Evolutionary conservation across 2,888 invertebrate genomes (phyloP).

Genomic region (Abrostola triplasia): DNA sequence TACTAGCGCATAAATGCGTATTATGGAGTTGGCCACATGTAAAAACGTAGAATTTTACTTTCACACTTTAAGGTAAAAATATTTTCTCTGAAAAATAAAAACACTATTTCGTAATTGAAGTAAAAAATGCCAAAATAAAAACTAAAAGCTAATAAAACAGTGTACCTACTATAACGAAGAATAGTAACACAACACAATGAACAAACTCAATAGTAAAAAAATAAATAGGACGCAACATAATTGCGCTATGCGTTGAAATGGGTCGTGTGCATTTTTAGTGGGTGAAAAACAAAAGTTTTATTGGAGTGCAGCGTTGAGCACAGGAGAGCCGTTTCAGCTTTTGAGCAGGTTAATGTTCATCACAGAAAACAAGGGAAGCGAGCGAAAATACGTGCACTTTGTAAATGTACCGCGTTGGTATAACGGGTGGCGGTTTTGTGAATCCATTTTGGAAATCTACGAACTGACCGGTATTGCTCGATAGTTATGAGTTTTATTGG

Average conservation of each 20-base stretch:
- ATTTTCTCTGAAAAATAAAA: too few species aligned
- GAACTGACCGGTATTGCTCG: constrained; percentile 33
- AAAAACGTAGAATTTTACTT: too few species aligned
- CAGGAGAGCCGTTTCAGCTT: constrained; percentile 69
- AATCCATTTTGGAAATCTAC: constrained; percentile 18
- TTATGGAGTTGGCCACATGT: too few species aligned
- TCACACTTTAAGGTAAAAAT: too few species aligned
- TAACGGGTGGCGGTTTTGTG: constrained; percentile 13
- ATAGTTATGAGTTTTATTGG: constrained; percentile 51
- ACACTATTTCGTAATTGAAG: too few species aligned
- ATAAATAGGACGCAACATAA: constrained; percentile 43
- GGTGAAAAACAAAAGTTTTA: constrained; percentile 69
- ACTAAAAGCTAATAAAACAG: background rate
- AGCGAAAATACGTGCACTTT: constrained; percentile 61
- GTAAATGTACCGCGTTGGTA: constrained; percentile 53
- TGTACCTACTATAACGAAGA: background rate
- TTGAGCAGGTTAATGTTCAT: constrained; percentile 76
- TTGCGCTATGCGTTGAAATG: constrained; percentile 56
- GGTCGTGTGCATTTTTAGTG: constrained; percentile 64
- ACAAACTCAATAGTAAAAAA: constrained; percentile 25
- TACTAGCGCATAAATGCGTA: background rate
- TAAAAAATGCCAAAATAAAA: background rate
- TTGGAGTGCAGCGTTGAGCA: constrained; percentile 62
- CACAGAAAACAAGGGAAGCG: constrained; percentile 63
- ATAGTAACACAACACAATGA: constrained; percentile 6